These are phyloP conservation scores for Mayetiola destructor DNA, from an alignment of 2,888 invertebrate species.

Conservation along the genomic window DNA sequence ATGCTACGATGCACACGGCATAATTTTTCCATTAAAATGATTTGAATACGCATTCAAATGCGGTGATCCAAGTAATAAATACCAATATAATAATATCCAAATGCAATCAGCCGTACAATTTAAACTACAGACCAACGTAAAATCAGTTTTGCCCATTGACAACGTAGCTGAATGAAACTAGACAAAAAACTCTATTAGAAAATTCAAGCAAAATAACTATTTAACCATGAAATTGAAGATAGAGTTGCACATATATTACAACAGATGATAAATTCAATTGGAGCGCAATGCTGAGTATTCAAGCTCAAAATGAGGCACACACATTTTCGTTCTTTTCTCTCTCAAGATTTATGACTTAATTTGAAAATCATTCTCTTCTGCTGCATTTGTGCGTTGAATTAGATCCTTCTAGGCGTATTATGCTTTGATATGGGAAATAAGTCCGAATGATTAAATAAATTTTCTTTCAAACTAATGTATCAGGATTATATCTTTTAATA, in stretches of 20 bases:
- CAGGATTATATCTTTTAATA: too few relatives aligned
- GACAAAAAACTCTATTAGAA: background rate
- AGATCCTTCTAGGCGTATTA: too few relatives aligned
- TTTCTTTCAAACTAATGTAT: too few relatives aligned
- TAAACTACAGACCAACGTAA: too few relatives aligned
- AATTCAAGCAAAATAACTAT: background rate
- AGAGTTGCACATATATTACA: conserved; percentile 4
- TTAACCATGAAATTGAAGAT: conserved; percentile 12
- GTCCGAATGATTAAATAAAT: too few relatives aligned
- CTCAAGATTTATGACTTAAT: conserved; percentile 4
- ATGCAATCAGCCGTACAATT: too few relatives aligned
- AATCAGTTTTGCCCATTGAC: background rate
- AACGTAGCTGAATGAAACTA: background rate
- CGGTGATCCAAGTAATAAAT: conserved; percentile 7
- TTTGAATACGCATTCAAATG: conserved; percentile 8
- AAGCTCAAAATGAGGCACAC: too few relatives aligned
- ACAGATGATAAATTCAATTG: too few relatives aligned
- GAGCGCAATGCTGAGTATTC: too few relatives aligned
- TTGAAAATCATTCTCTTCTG: background rate
- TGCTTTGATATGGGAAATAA: too few relatives aligned
- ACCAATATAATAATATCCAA: conserved; percentile 10
- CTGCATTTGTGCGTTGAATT: too few relatives aligned
- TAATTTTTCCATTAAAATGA: background rate
- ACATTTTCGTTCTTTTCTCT: too few relatives aligned
- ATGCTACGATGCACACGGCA: conserved; percentile 8